Evolutionary conservation across 2,888 invertebrate genomes (phyloP).

Genomic region (Drosophila formosana): DNA sequence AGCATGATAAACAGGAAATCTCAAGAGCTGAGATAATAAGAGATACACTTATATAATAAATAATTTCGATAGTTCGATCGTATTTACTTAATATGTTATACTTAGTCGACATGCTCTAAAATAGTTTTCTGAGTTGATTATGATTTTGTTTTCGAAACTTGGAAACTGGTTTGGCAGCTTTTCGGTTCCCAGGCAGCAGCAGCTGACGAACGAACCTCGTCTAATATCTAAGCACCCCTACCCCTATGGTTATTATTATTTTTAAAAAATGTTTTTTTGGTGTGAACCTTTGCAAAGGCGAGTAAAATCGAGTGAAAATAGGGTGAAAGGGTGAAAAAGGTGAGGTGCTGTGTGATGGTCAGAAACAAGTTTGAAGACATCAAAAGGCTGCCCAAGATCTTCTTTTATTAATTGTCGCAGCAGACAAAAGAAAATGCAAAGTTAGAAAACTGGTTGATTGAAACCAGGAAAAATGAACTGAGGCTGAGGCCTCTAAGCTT

Average conservation of each 20-base stretch:
- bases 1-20: background rate
- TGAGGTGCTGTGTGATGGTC: slow-evolving; percentile 62
- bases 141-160: background rate
- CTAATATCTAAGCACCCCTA: slow-evolving; percentile 59
- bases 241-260: slow-evolving; percentile 62
- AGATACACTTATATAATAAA: background rate
- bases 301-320: slow-evolving; percentile 32
- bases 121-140: background rate
- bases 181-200: slow-evolving; percentile 65
- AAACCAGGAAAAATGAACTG: background rate
- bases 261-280: slow-evolving; percentile 34
- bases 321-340: slow-evolving; percentile 70
- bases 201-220: slow-evolving; percentile 46
- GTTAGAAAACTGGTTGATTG: slow-evolving; percentile 60
- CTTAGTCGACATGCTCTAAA: background rate
- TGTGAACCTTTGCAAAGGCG: slow-evolving; percentile 53
- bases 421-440: slow-evolving; percentile 62
- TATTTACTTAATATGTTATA: background rate
- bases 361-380: slow-evolving; percentile 69
- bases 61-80: background rate
- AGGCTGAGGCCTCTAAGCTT: slow-evolving; percentile 20
- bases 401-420: slow-evolving; percentile 67
- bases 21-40: background rate
- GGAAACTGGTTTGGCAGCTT: slow-evolving; percentile 60
- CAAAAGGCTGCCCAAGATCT: slow-evolving; percentile 56